Percentiles rank a stretch among this genome's conserved stretches.
Conservation (phyloP, 2,888 invertebrate species). For the Phasia obesa region DNA sequence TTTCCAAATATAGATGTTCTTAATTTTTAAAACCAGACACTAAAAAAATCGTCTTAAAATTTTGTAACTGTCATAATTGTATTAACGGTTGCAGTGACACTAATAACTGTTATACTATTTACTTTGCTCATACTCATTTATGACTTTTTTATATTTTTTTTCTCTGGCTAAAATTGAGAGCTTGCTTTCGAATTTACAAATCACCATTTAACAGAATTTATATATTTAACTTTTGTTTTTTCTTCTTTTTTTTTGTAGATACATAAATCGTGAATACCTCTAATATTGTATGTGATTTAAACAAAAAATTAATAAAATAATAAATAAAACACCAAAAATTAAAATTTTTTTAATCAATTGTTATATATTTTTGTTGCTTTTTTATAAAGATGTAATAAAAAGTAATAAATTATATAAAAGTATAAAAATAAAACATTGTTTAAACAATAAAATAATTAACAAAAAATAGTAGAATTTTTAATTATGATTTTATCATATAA, state of each 20-base stretch:
- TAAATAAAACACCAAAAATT: constrained; percentile 62
- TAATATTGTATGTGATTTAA: constrained; percentile 2
- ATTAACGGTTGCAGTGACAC: too few relatives aligned
- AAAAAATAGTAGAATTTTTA: constrained; percentile 27
- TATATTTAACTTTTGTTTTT: background rate
- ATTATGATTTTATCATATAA: constrained; percentile 63
- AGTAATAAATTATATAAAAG: constrained; percentile 51
- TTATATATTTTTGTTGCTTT: constrained; percentile 60
- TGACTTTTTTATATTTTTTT: too few relatives aligned
- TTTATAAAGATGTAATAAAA: constrained; percentile 55
- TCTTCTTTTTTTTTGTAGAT: background rate
- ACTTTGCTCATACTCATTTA: too few relatives aligned
- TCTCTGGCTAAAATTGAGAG: too few relatives aligned
- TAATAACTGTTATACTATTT: too few relatives aligned
- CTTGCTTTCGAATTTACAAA: too few relatives aligned
- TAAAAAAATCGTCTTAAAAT: too few relatives aligned
- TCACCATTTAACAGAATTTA: too few relatives aligned
- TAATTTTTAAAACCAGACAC: too few relatives aligned
- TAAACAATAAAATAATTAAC: constrained; percentile 64
- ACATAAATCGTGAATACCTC: background rate
- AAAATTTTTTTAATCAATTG: constrained; percentile 57
- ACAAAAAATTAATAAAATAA: constrained; percentile 58
- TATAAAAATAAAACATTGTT: constrained; percentile 50
- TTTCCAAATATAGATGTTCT: too few relatives aligned
- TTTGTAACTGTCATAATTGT: too few relatives aligned